Base-by-base conservation (phyloP, 2,888 invertebrate genomes). In the Eudemis profundana region DNA sequence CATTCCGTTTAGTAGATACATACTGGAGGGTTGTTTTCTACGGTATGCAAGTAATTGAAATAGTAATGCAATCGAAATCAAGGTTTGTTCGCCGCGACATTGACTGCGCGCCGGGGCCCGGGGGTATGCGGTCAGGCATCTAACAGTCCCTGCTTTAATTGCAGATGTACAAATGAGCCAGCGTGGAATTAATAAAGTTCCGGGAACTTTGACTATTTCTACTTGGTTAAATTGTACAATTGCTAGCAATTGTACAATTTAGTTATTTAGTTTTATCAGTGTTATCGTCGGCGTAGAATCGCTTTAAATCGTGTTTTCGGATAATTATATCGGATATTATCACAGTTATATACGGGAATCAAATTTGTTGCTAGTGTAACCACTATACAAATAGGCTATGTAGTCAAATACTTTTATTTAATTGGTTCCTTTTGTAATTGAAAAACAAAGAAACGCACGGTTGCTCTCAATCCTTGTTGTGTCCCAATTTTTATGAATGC, bases 91-190 rank as follows among this genome's bases (percentile, higher is more conserved):
- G 68, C 73, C 69, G 74, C 72, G 71, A 74, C 77, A 74, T 74
- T 74, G 44, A 67, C 65, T 74, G 70, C 68, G 73, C 70, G 72
- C 73, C 70, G 68, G 74, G 71, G 77, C 71, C 77, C 67, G 68
- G 69, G 72, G 59, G 66, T 65, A 61, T 70, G 74, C 71, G 74
- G 78, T 72, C 68, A 73, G 79, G 82, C 82, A 81, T 79, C 77
- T 81, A 72, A 73, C 72, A 73, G 74, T 72, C 69, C 78, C 29
- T 21, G 42, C 50, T 44, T 51, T 44, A 33, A 51, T 23, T 40
- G 40, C 17, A 49, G 27, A 38, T 27, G 38, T 50, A 27, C 47
- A 40, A 14, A 40, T 17, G 17, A 50, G 8, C 3, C 5, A 23
- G 21, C 49, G 40, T 17, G 4, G 29, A 27, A 27, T 38, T 7